Percentiles rank a stretch among this genome's conserved stretches.
Evolutionary conservation across 2,888 invertebrate genomes (phyloP).

Genomic region (Cerastis leucographa): DNA sequence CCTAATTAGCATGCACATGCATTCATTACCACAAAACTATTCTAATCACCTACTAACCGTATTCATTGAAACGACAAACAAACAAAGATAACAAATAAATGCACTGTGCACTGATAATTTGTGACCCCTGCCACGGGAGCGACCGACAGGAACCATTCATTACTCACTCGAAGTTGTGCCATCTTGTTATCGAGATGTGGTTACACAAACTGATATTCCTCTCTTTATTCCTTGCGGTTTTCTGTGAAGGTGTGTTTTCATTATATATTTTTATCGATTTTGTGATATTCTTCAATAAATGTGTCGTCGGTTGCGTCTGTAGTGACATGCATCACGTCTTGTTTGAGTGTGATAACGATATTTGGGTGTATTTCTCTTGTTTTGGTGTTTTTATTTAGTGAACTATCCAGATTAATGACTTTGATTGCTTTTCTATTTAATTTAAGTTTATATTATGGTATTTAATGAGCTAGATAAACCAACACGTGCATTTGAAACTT

Average conservation of each 20-base stretch:
- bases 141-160: constrained; percentile 61
- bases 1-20: constrained; percentile 10
- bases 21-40: constrained; percentile 26
- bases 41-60: constrained; percentile 47
- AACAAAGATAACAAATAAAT: constrained; percentile 68
- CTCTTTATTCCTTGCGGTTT: constrained; percentile 42
- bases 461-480: constrained; percentile 12
- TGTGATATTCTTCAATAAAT: background rate
- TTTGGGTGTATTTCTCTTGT: background rate
- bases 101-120: constrained; percentile 67
- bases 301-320: background rate
- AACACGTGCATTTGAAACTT: constrained; percentile 60
- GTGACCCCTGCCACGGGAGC: constrained; percentile 71
- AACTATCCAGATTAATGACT: background rate
- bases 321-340: background rate
- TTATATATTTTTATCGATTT: constrained; percentile 1
- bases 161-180: constrained; percentile 42
- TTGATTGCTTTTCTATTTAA: background rate
- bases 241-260: constrained; percentile 60
- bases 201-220: constrained; percentile 54
- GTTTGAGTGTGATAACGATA: constrained; percentile 7
- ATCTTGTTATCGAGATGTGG: constrained; percentile 58
- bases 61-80: constrained; percentile 54
- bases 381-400: background rate
- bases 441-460: background rate